phyloP scores from a whole-genome alignment of 2,888 invertebrate genomes.

The Coleophora flavipennella region DNA sequence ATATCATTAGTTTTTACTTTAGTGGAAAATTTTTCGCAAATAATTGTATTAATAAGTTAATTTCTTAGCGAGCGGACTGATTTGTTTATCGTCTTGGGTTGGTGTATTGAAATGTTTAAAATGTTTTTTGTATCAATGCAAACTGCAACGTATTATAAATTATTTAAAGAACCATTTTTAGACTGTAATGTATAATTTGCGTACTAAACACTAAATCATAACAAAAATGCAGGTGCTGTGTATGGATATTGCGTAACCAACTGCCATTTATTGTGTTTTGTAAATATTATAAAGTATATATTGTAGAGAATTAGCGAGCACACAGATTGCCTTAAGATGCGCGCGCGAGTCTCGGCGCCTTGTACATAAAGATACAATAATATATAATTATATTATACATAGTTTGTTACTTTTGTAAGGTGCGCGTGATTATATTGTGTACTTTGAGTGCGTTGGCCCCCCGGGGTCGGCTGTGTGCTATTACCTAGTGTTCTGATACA shows the following conservation, averaged over 20 bases:
- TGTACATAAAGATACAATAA: conserved; percentile 65
- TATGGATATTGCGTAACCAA: conserved; percentile 37
- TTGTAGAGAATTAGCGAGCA: conserved; percentile 47
- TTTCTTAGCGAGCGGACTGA: conserved; percentile 43
- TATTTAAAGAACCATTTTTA: conserved; percentile 31
- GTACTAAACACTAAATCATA: conserved; percentile 42
- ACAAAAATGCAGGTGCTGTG: conserved; percentile 51
- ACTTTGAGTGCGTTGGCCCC: conserved; percentile 40
- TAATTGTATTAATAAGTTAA: conserved; percentile 44
- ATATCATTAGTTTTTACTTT: conserved; percentile 72
- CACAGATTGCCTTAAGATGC: conserved; percentile 50
- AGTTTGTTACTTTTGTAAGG: conserved; percentile 65
- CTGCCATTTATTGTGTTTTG: conserved; percentile 54
- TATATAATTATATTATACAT: conserved; percentile 58
- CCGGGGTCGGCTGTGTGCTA: conserved; percentile 48
- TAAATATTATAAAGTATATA: conserved; percentile 58
- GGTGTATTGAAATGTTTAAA: conserved; percentile 32
- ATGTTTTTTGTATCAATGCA: conserved; percentile 20
- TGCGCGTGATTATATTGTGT: conserved; percentile 51
- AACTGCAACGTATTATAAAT: conserved; percentile 15
- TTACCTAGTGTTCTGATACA: conserved; percentile 61
- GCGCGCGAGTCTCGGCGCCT: conserved; percentile 49
- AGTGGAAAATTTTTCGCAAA: conserved; percentile 51
- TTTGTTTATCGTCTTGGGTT: conserved; percentile 53
- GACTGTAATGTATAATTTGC: conserved; percentile 44